Evolutionary conservation across 2,113 vertebrate species (phyloP).

Genomic region (Columba livia): DNA sequence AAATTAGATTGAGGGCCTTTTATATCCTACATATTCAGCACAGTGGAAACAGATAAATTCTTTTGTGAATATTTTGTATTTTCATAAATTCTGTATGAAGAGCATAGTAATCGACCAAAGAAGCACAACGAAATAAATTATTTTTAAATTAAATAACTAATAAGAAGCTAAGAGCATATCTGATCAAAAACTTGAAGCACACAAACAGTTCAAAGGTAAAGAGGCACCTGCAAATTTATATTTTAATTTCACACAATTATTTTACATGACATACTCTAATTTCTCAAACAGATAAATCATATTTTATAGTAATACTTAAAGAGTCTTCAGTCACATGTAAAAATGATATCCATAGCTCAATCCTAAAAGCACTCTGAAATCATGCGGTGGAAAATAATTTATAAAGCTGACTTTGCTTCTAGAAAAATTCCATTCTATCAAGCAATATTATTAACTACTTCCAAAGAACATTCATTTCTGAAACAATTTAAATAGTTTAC

Average conservation of each 20-base stretch:
- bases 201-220: background rate
- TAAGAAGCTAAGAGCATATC: background rate
- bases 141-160: background rate
- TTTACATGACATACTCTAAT: background rate
- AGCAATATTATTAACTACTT: background rate
- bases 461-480: background rate
- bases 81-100: background rate
- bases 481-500: background rate
- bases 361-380: background rate
- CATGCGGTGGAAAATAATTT: background rate
- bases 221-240: background rate
- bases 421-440: background rate
- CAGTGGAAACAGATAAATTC: background rate
- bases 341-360: background rate
- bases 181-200: background rate
- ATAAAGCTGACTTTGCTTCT: background rate
- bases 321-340: background rate
- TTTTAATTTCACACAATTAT: background rate
- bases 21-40: background rate
- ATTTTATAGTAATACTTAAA: background rate
- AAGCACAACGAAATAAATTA: background rate
- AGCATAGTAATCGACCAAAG: background rate
- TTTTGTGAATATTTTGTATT: background rate
- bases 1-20: background rate
- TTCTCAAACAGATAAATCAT: background rate